Conservation (phyloP, 1,140 invertebrate genomes). For the Nasonia giraulti region DNA sequence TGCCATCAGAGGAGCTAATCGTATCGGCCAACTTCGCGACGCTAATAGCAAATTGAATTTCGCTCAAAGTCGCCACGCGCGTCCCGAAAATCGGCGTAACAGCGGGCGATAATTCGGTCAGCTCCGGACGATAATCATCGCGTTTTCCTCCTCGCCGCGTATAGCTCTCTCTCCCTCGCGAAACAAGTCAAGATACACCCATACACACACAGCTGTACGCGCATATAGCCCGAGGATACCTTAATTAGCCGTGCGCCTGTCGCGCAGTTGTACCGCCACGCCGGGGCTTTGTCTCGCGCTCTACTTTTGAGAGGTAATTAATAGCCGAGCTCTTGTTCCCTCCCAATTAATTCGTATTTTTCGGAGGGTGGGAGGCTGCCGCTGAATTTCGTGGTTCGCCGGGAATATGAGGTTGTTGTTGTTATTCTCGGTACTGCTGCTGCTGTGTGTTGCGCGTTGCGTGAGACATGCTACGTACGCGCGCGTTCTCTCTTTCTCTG, state of each 20-base stretch:
- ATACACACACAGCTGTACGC: not conserved
- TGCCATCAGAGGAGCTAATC: not conserved
- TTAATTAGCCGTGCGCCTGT: conserved; percentile 27
- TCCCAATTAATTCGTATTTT: conserved; percentile 32
- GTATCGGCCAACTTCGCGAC: not conserved
- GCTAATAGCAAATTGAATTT: not conserved
- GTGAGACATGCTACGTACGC: conserved; percentile 31
- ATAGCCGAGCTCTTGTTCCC: not conserved
- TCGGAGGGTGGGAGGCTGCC: not conserved
- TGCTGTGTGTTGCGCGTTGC: not conserved
- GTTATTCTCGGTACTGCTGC: too few relatives aligned
- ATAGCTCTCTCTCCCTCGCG: not conserved
- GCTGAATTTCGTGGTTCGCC: not conserved
- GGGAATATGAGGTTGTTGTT: not conserved
- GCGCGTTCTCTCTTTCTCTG: too few relatives aligned
- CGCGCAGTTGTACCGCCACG: not conserved
- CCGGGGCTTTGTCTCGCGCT: not conserved
- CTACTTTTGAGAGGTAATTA: conserved; percentile 24
- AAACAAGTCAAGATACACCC: not conserved
- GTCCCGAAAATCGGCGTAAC: not conserved
- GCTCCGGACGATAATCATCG: conserved; percentile 21
- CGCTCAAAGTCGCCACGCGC: not conserved
- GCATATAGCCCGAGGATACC: not conserved
- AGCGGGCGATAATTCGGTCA: conserved; percentile 30
- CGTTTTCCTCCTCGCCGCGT: not conserved